These are phyloP conservation scores for Scaptomyza tumidula DNA, from an alignment of 2,888 invertebrate genomes.

Conservation along the genomic window DNA sequence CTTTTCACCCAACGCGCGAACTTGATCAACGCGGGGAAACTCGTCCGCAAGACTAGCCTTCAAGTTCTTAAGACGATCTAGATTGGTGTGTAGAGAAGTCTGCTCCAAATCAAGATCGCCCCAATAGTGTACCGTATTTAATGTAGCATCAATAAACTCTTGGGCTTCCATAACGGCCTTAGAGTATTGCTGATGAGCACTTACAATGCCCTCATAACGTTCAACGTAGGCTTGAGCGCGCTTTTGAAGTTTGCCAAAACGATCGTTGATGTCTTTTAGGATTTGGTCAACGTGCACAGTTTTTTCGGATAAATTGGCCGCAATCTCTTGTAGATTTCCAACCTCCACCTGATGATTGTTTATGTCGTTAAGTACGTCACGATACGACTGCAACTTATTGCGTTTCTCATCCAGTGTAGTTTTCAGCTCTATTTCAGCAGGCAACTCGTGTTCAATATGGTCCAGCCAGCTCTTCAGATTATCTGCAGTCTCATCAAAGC, in stretches of 20 bases:
- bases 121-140: constrained; percentile 92
- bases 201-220: constrained; percentile 94
- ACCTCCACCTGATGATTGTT: constrained; percentile 94
- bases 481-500: constrained; percentile 94
- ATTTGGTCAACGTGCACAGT: constrained; percentile 90
- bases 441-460: constrained; percentile 90
- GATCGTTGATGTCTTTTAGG: constrained; percentile 88
- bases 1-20: constrained; percentile 93
- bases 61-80: constrained; percentile 93
- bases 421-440: constrained; percentile 91
- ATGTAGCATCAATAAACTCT: constrained; percentile 94
- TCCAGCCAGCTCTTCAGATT: constrained; percentile 92
- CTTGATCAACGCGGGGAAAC: constrained; percentile 91
- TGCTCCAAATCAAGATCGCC: constrained; percentile 93
- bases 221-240: constrained; percentile 92
- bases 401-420: constrained; percentile 96
- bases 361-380: constrained; percentile 92
- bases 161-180: constrained; percentile 94
- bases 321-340: constrained; percentile 91
- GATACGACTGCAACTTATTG: constrained; percentile 93
- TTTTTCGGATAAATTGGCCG: constrained; percentile 91
- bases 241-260: constrained; percentile 89
- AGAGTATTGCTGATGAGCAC: constrained; percentile 94
- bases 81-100: constrained; percentile 93
- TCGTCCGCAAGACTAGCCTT: constrained; percentile 93